Conservation (phyloP, 2,113 vertebrate species). For the Brachirus orientalis region DNA sequence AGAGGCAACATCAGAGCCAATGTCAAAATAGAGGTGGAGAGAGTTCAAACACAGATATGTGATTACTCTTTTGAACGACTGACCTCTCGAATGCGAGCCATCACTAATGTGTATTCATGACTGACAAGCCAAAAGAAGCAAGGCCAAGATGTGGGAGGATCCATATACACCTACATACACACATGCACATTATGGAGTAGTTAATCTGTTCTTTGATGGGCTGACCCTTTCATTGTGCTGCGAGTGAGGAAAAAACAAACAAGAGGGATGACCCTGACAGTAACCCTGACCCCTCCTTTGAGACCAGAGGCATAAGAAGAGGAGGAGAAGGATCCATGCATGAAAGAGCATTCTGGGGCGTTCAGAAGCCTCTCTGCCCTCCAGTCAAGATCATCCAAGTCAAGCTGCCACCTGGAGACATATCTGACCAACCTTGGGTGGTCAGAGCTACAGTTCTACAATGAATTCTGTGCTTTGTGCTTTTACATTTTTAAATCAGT, state of each 20-base stretch:
- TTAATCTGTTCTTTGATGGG: conserved; percentile 60
- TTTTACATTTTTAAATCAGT: not conserved
- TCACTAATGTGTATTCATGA: conserved; percentile 75
- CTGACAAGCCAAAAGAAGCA: conserved; percentile 27
- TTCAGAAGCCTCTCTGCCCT: not conserved
- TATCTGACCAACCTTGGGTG: not conserved
- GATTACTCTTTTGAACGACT: conserved; percentile 48
- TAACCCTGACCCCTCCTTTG: conserved; percentile 52
- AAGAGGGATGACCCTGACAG: conserved; percentile 28
- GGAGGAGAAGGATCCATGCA: conserved; percentile 26
- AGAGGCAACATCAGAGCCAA: conserved; percentile 54
- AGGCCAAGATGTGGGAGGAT: conserved; percentile 43
- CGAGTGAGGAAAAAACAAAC: conserved; percentile 18
- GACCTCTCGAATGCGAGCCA: conserved; percentile 29
- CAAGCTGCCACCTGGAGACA: conserved; percentile 17
- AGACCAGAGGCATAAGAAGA: conserved; percentile 15
- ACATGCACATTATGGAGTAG: conserved; percentile 42
- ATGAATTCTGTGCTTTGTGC: not conserved
- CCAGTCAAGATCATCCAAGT: conserved; percentile 3
- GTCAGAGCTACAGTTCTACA: not conserved
- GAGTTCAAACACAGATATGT: conserved; percentile 64
- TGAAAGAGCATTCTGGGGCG: conserved; percentile 14
- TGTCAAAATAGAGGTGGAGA: conserved; percentile 63
- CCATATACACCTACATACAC: not conserved
- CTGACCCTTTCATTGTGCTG: conserved; percentile 38